Evolutionary conservation across 2,113 vertebrate genomes (phyloP).

Genomic region (Cebidichthys violaceus): DNA sequence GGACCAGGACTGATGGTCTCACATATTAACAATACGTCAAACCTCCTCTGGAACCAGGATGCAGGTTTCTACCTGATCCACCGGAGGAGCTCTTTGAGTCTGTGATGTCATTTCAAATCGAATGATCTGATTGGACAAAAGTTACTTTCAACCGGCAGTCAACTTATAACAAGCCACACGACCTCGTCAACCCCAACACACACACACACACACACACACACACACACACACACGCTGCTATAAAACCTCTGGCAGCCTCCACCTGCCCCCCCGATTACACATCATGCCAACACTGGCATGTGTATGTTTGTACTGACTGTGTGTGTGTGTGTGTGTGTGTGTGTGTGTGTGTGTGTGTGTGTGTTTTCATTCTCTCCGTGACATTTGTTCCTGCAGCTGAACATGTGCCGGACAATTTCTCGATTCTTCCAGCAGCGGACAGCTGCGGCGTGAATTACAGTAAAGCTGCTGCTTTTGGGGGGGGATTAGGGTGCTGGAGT

Average conservation of each 20-base stretch:
- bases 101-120: neutral
- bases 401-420: slow-evolving; percentile 89
- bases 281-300: slow-evolving; percentile 35
- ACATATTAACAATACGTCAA: no score
- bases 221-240: slow-evolving; percentile 19
- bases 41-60: no score
- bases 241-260: slow-evolving; percentile 43
- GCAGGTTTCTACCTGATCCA: no score
- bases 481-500: slow-evolving; percentile 85
- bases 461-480: slow-evolving; percentile 88
- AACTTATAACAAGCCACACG: neutral
- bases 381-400: slow-evolving; percentile 94
- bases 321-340: neutral
- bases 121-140: neutral
- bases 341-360: slow-evolving; percentile 15
- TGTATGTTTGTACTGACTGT: neutral
- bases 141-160: neutral
- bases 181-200: slow-evolving; percentile 13
- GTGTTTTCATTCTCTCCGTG: slow-evolving; percentile 87
- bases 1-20: no score
- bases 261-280: slow-evolving; percentile 29
- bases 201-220: neutral
- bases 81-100: no score
- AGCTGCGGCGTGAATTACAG: slow-evolving; percentile 92
- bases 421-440: slow-evolving; percentile 90